Evolutionary conservation across 2,797 vertebrate genomes (phyloP).

Genomic region (Ateles fusciceps): DNA sequence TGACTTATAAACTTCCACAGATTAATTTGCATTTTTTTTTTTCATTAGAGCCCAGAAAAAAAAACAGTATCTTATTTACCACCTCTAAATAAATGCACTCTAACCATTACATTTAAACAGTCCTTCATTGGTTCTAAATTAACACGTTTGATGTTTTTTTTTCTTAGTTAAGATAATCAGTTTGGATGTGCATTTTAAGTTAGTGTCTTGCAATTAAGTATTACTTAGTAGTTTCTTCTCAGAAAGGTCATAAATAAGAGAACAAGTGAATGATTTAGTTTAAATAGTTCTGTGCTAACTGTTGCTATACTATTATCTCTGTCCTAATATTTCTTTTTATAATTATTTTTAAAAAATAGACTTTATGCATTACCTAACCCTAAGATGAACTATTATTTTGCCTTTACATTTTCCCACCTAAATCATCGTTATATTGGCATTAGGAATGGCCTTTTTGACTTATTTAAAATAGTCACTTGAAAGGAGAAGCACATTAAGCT

Average conservation of each 20-base stretch:
- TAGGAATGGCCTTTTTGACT: conserved; percentile 61
- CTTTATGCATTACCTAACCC: background rate
- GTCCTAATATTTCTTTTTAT: background rate
- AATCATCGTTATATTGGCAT: conserved; percentile 57
- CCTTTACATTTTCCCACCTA: background rate
- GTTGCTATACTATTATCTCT: background rate
- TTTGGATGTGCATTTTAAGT: conserved; percentile 4
- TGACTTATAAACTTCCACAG: background rate
- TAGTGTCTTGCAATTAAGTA: background rate
- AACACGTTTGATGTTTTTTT: background rate
- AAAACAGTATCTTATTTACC: background rate
- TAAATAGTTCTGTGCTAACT: background rate
- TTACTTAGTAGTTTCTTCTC: background rate
- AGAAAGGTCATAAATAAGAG: background rate
- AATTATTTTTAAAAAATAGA: background rate
- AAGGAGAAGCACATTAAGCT: conserved; percentile 52
- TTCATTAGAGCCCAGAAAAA: background rate
- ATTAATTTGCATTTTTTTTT: background rate
- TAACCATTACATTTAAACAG: background rate
- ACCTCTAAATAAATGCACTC: background rate
- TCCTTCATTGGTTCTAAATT: conserved; percentile 36
- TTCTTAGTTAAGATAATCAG: conserved; percentile 46
- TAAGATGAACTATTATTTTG: conserved; percentile 16
- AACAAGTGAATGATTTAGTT: background rate
- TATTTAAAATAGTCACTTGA: conserved; percentile 61